Base-by-base conservation (phyloP, 2,113 vertebrate species). In the Otus sunia region DNA sequence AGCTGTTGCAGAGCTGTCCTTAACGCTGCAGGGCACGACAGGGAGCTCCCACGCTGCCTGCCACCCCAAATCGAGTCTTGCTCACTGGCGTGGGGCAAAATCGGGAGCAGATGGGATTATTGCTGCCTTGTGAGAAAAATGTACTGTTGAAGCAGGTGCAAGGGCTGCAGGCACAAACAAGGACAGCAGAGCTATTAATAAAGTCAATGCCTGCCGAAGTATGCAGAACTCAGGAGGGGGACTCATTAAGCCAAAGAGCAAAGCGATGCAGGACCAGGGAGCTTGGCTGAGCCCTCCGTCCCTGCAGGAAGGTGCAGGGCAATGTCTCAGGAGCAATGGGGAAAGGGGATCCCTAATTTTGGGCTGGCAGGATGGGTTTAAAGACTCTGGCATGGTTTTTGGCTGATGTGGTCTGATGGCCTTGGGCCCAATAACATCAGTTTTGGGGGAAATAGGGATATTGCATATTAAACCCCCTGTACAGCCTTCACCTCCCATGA, bases 41-140 rank as follows among this genome's bases (percentile, higher is more conserved):
- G 67, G 3, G 20, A 83, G 62, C n/a, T 76, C 26, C 58, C 7
- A 2, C 5, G 3, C 32, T 72, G 77, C 77, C 92, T 53, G 75
- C 53, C 94, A 67, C 45, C 93, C 4, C 0, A n/a, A 94, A 88
- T 66, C 10, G 29, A 67, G 43, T 75, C 55, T 91, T 52, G 49
- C 91, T 72, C 7, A 2, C 36, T 5, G 5, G 25, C 4, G 25
- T n/a, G 37, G 84, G 60, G 90, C 71, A 77, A 91, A 90, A 93
- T 56, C 4, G 15, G 95, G 88, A 96, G 88, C 94, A 97, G 96
- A 96, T 87, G 94, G 90, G 47, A 47, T 71, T 76, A 7, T 72
- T 30, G 29, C 45, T 85, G 66, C 82, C 62, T 66, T 88, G 81
- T 94, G 91, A 96, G 96, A 92, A 96, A 85, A 96, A 79, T 11